These are phyloP conservation scores for Tinea trinotella DNA, from an alignment of 2,888 invertebrate genomes.

Conservation along the genomic window DNA sequence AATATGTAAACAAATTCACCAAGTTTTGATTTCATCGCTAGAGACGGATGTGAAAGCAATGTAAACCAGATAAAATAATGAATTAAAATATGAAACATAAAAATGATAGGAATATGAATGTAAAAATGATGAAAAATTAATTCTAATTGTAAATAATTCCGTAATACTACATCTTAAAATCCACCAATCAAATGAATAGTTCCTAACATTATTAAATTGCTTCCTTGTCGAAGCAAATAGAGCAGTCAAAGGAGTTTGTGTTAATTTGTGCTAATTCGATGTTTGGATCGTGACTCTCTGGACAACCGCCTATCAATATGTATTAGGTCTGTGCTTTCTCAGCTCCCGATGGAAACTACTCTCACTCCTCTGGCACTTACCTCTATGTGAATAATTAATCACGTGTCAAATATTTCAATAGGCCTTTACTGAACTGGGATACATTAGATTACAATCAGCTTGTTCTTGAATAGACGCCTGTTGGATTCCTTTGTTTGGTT, in stretches of 20 bases:
- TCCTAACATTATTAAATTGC: background rate
- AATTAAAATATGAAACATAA: too few relatives aligned
- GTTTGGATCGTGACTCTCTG: conserved; percentile 30
- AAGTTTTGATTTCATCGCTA: conserved; percentile 64
- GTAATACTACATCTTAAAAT: too few relatives aligned
- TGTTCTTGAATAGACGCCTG: too few relatives aligned
- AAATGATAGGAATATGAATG: too few relatives aligned
- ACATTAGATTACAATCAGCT: too few relatives aligned
- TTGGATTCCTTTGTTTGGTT: too few relatives aligned
- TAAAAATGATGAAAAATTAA: too few relatives aligned
- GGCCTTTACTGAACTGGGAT: background rate
- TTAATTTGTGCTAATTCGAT: conserved; percentile 45
- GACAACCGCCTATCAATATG: conserved; percentile 43
- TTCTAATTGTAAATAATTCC: too few relatives aligned
- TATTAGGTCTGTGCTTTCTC: conserved; percentile 32
- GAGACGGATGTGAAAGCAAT: conserved; percentile 45
- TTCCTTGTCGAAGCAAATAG: conserved; percentile 12
- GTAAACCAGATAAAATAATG: conserved; percentile 4
- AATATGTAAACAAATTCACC: conserved; percentile 62
- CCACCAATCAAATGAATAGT: too few relatives aligned
- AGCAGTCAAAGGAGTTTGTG: conserved; percentile 36
- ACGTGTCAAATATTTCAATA: conserved; percentile 23
- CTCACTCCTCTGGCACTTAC: conserved; percentile 21
- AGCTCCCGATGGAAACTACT: conserved; percentile 15
- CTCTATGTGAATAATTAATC: conserved; percentile 24